Conservation (phyloP, 2,113 vertebrate genomes). For the Trochalopteron elliotii region DNA sequence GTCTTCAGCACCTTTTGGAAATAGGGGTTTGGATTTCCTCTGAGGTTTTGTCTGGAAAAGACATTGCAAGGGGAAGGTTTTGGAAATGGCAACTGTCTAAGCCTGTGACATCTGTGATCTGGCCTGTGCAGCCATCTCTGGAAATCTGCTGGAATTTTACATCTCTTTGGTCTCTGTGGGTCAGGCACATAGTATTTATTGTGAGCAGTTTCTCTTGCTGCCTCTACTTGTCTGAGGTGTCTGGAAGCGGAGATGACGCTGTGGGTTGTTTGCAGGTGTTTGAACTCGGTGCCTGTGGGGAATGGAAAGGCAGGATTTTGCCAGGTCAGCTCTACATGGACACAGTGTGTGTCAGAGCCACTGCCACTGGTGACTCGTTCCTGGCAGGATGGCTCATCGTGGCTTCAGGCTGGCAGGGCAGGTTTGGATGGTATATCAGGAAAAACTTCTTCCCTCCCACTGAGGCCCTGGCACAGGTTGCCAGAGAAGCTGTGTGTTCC, state of each 20-base stretch:
- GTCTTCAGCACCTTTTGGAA: neutral
- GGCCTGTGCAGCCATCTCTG: neutral
- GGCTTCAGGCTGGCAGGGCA: neutral
- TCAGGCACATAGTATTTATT: neutral
- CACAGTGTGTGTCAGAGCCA: rapidly evolving
- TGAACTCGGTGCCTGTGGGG: neutral
- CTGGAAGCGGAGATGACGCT: neutral
- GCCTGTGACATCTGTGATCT: neutral
- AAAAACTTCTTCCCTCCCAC: neutral
- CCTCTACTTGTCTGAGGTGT: neutral
- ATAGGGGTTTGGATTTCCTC: neutral
- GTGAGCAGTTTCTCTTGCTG: neutral
- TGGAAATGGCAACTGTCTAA: rapidly evolving
- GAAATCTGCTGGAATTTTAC: neutral
- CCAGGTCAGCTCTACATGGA: neutral
- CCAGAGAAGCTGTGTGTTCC: neutral
- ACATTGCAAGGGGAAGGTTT: neutral
- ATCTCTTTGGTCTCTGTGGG: neutral
- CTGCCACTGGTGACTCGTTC: rapidly evolving
- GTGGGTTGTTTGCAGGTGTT: neutral
- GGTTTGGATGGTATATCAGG: neutral
- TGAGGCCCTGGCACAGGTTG: neutral
- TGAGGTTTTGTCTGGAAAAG: neutral
- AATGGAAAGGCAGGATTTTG: neutral
- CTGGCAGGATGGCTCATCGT: neutral